phyloP scores from a whole-genome alignment of 1,140 invertebrate species.

The Hypsibius dujardini region DNA sequence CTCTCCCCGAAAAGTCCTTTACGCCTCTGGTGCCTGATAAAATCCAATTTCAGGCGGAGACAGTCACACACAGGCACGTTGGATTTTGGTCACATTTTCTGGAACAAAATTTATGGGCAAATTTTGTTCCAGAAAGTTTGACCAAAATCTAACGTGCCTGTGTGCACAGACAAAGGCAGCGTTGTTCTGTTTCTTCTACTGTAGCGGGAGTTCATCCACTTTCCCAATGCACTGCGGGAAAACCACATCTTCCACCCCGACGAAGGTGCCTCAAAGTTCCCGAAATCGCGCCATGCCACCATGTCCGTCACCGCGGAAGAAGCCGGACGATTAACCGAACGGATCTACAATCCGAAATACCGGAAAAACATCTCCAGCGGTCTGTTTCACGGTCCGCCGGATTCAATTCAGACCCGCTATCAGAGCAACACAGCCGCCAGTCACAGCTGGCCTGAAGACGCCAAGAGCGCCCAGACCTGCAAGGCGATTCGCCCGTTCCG shows the following conservation, averaged over 20 bases:
- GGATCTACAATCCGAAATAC: neutral
- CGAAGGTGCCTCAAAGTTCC: neutral
- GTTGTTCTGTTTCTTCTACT: neutral
- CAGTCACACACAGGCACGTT: neutral
- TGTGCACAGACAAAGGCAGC: no score
- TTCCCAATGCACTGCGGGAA: neutral
- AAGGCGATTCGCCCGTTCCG: neutral
- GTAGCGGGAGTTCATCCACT: neutral
- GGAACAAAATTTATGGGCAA: neutral
- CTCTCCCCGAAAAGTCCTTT: no score
- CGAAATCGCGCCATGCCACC: neutral
- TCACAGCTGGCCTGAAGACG: neutral
- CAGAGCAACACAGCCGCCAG: neutral
- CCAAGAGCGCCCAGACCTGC: neutral
- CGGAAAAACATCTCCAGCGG: neutral
- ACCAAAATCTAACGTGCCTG: neutral
- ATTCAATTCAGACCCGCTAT: neutral
- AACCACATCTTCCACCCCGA: neutral
- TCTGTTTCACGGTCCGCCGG: neutral
- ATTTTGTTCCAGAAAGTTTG: neutral
- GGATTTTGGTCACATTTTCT: neutral
- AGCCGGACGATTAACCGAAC: neutral
- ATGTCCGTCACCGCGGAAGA: neutral
- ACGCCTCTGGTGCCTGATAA: no score
- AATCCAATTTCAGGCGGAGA: no score